A percentile compares a stretch with the other conserved stretches of the same genome.
phyloP scores from a whole-genome alignment of 1,140 invertebrate genomes.

The Ctenoplectra terminalis region DNA sequence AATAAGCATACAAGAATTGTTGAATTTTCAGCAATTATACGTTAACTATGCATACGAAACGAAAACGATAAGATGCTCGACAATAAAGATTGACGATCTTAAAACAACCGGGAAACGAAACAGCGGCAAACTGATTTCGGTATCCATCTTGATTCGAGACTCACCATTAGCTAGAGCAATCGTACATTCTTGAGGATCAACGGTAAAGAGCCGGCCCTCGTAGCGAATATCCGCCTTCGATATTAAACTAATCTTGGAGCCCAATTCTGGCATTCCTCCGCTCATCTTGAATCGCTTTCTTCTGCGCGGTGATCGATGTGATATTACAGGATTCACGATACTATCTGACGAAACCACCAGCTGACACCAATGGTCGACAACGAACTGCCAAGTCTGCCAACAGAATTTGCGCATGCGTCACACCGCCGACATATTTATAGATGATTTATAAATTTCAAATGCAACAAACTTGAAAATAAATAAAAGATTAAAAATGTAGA shows the following conservation, averaged over 20 bases:
- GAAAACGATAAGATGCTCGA: not conserved
- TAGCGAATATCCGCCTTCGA: slow-evolving; percentile 99
- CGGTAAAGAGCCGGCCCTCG: slow-evolving; percentile 99
- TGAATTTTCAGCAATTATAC: not conserved
- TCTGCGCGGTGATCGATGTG: slow-evolving; percentile 76
- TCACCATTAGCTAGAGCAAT: slow-evolving; percentile 99
- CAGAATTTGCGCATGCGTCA: slow-evolving; percentile 56
- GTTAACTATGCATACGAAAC: not conserved
- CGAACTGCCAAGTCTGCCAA: slow-evolving; percentile 58
- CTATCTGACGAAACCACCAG: slow-evolving; percentile 72
- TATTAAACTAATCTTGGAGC: slow-evolving; percentile 99
- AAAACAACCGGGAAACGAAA: slow-evolving; percentile 69
- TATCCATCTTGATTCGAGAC: slow-evolving; percentile 80
- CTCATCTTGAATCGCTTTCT: slow-evolving; percentile 83
- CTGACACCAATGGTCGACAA: slow-evolving; percentile 71
- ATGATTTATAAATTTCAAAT: slow-evolving; percentile 2
- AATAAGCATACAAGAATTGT: slow-evolving; percentile 7
- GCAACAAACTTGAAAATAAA: slow-evolving; percentile 2
- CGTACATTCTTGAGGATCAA: slow-evolving; percentile 99
- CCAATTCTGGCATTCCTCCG: slow-evolving; percentile 95
- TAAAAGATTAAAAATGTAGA: not conserved
- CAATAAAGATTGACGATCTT: not conserved
- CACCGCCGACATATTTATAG: not conserved
- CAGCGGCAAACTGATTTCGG: slow-evolving; percentile 59
- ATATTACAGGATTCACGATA: slow-evolving; percentile 81